A percentile compares a stretch with the other conserved stretches of the same genome.
Evolutionary conservation across 2,113 vertebrate species (phyloP).

Genomic region (Vidua macroura): DNA sequence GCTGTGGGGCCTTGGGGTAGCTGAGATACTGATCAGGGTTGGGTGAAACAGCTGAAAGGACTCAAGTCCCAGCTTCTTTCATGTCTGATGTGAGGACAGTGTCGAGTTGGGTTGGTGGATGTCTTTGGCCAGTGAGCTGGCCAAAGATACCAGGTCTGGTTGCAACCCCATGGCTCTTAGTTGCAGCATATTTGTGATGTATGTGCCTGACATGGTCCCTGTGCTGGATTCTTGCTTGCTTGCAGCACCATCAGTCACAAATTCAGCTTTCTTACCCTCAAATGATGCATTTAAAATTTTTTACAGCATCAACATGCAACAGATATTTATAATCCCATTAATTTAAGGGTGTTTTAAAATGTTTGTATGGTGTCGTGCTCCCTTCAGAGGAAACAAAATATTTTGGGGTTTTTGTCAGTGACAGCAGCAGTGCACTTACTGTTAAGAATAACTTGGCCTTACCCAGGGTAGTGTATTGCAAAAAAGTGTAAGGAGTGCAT

Average conservation of each 20-base stretch:
- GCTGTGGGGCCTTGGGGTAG: neutral
- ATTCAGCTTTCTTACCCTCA: neutral
- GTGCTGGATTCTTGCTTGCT: neutral
- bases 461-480: conserved; percentile 34
- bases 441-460: conserved; percentile 31
- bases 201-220: neutral
- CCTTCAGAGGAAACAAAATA: neutral
- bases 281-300: neutral
- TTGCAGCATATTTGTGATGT: accelerated
- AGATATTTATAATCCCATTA: neutral
- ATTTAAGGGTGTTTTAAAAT: neutral
- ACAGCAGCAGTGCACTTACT: neutral
- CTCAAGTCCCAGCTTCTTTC: neutral
- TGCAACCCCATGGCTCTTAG: neutral
- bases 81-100: neutral
- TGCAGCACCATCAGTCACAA: neutral
- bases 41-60: neutral
- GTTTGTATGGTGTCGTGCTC: neutral
- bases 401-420: conserved; percentile 42
- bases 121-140: neutral
- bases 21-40: neutral
- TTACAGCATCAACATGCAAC: neutral
- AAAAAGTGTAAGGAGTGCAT: conserved; percentile 40
- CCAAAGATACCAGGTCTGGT: no score
- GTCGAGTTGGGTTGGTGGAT: neutral